phyloP scores from a whole-genome alignment of 37 sponge, comb jelly and placozoan species.

The Corticium candelabrum region DNA sequence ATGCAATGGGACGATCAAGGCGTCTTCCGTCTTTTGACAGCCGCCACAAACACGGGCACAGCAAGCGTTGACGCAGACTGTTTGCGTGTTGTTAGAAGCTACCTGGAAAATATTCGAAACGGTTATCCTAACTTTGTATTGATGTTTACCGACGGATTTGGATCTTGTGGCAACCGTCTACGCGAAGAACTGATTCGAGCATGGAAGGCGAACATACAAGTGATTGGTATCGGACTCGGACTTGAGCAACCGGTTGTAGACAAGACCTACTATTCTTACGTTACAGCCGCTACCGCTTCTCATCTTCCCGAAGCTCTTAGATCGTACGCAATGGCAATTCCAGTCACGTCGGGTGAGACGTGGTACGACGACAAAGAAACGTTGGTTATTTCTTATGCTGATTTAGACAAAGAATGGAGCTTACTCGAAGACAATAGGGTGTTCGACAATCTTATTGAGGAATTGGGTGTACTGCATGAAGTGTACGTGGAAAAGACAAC shows the following conservation, averaged over 20 bases:
- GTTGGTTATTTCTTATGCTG: no score
- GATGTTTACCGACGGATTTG: constrained; percentile 2
- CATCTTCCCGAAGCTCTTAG: neutral
- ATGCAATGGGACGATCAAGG: neutral
- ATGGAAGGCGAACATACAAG: neutral
- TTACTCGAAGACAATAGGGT: neutral
- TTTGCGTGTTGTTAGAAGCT: neutral
- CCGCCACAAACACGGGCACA: neutral
- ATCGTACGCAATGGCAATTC: neutral
- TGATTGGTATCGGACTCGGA: neutral
- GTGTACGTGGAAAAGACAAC: neutral
- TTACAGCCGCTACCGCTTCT: neutral
- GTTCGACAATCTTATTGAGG: no score
- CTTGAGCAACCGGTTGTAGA: neutral
- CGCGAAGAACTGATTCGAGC: neutral
- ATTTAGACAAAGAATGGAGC: no score
- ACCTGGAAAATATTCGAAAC: neutral
- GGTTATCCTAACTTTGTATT: neutral
- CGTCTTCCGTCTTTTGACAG: neutral
- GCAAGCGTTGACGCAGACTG: neutral
- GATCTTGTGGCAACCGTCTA: neutral
- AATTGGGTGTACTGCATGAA: neutral
- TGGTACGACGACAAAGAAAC: neutral
- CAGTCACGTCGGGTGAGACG: neutral
- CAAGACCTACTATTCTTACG: constrained; percentile 2